A percentile compares a stretch with the other conserved stretches of the same genome.
Evolutionary conservation across 2,888 invertebrate genomes (phyloP).

Genomic region (Cephonodes hylas): DNA sequence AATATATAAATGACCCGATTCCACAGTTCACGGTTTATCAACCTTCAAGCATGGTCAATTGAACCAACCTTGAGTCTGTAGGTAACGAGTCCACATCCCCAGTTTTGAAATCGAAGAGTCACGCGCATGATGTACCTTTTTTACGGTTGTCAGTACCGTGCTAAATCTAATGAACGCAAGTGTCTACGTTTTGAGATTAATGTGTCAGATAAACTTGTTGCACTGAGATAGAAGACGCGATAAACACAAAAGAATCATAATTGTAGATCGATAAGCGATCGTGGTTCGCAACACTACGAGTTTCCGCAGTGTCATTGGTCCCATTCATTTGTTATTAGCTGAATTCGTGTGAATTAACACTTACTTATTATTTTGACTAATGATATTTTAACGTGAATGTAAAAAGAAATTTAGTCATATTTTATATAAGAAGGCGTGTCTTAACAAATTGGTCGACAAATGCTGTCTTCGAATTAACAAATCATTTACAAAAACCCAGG

Average conservation of each 20-base stretch:
- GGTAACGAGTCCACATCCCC: conserved; percentile 45
- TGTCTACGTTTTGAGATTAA: conserved; percentile 55
- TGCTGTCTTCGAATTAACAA: neutral
- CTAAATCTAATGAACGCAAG: conserved; percentile 59
- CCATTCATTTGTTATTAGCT: conserved; percentile 16
- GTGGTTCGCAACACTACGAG: conserved; percentile 16
- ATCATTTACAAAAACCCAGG: neutral
- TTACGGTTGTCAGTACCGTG: conserved; percentile 53
- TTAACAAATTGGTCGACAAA: neutral
- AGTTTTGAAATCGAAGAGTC: conserved; percentile 59
- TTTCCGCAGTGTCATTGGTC: conserved; percentile 14
- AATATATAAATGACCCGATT: neutral
- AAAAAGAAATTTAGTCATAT: neutral
- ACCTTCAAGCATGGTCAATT: conserved; percentile 30
- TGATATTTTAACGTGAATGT: neutral
- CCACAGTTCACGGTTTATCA: conserved; percentile 11
- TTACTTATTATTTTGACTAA: neutral
- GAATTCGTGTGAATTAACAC: conserved; percentile 18
- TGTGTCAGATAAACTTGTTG: conserved; percentile 41
- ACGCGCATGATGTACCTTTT: conserved; percentile 53
- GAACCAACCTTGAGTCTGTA: conserved; percentile 56
- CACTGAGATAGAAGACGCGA: conserved; percentile 22
- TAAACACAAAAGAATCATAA: conserved; percentile 25
- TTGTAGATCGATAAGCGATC: conserved; percentile 5
- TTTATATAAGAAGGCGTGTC: neutral